phyloP scores from a whole-genome alignment of 2,113 vertebrate genomes.

The Grallaria varia region DNA sequence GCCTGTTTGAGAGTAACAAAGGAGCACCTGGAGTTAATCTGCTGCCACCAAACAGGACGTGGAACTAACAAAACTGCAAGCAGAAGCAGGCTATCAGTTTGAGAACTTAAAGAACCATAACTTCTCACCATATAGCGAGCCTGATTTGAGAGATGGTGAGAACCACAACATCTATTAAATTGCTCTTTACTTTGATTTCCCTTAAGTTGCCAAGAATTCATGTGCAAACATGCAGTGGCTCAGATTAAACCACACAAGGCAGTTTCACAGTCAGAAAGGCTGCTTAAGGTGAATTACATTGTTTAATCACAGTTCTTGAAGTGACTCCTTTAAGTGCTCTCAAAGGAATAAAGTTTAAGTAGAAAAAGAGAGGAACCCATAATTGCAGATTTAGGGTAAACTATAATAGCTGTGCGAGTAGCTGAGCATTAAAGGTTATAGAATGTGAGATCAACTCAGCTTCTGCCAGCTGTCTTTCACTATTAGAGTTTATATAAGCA shows the following conservation, averaged over 20 bases:
- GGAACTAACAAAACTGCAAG: not conserved
- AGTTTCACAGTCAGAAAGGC: not conserved
- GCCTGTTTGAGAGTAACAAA: not conserved
- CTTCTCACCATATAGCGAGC: not conserved
- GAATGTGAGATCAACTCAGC: not conserved
- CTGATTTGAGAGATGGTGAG: not conserved
- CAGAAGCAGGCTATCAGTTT: not conserved
- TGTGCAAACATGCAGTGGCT: not conserved
- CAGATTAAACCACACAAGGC: not conserved
- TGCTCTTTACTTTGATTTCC: not conserved
- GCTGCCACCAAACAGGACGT: not conserved
- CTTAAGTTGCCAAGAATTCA: not conserved
- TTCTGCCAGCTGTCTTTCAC: not conserved
- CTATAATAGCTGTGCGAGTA: not conserved
- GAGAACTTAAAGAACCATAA: not conserved
- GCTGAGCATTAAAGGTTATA: not conserved
- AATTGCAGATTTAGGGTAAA: not conserved
- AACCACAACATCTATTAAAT: not conserved
- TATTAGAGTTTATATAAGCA: not conserved
- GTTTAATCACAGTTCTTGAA: not conserved
- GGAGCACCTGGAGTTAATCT: not conserved
- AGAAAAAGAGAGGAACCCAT: not conserved
- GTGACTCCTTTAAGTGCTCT: not conserved
- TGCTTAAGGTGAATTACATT: not conserved
- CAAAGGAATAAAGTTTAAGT: not conserved